Percentiles rank a stretch among this genome's conserved stretches.
phyloP scores from a whole-genome alignment of 2,888 invertebrate species.

The Lithophane semibrunnea region DNA sequence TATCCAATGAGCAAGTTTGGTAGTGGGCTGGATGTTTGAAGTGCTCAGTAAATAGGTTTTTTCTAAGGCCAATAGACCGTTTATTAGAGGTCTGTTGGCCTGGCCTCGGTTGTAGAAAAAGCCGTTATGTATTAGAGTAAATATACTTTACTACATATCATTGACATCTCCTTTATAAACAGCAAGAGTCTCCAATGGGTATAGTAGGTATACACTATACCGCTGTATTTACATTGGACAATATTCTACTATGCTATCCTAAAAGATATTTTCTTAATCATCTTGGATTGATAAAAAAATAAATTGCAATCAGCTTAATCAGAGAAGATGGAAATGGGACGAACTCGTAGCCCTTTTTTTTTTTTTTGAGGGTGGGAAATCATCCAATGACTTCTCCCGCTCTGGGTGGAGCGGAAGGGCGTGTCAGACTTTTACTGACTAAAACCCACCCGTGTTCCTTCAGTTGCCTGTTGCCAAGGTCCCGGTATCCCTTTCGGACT shows the following conservation, averaged over 20 bases:
- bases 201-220: not conserved
- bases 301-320: no score
- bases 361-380: no score
- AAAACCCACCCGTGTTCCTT: no score
- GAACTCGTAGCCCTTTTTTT: not conserved
- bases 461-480: no score
- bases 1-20: not conserved
- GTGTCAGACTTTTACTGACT: no score
- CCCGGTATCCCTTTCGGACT: no score
- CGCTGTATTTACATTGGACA: not conserved
- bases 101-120: no score
- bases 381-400: no score
- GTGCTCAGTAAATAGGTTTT: not conserved
- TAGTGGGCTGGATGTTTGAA: not conserved
- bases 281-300: not conserved
- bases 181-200: not conserved
- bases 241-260: not conserved
- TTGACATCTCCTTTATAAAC: not conserved
- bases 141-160: not conserved
- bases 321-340: not conserved
- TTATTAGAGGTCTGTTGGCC: not conserved
- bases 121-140: no score
- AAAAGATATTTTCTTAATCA: not conserved
- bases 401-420: no score
- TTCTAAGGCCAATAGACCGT: not conserved